These are phyloP conservation scores for Petroica traversi DNA, from an alignment of 2,113 vertebrate species.

Conservation along the genomic window DNA sequence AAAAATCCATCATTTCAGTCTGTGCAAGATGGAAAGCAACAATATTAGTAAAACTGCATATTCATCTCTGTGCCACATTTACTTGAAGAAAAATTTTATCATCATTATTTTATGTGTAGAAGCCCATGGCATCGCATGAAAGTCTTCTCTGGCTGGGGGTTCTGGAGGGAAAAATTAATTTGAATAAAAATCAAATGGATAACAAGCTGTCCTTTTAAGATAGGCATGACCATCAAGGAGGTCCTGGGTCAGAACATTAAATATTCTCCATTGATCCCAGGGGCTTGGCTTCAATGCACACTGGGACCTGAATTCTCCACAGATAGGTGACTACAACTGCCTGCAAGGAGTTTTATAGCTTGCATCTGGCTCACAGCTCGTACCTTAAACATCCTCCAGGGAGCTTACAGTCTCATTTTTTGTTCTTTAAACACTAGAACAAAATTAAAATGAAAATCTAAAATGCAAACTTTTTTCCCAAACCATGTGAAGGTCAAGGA, in stretches of 20 bases:
- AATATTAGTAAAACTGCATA: background rate
- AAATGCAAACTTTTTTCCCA: background rate
- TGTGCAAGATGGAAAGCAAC: background rate
- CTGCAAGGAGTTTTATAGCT: background rate
- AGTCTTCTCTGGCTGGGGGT: background rate
- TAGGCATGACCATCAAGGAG: background rate
- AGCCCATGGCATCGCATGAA: background rate
- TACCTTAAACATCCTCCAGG: background rate
- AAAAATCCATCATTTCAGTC: background rate
- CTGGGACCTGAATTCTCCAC: background rate
- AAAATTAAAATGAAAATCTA: conserved; percentile 10
- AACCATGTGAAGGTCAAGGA: background rate
- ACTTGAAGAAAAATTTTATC: background rate
- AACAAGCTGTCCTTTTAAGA: background rate
- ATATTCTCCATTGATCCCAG: background rate
- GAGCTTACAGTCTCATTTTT: background rate
- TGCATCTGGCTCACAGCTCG: conserved; percentile 10
- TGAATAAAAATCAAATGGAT: background rate
- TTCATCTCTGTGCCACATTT: background rate
- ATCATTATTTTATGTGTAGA: background rate
- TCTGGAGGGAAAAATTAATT: background rate
- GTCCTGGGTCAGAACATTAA: background rate
- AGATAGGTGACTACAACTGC: background rate
- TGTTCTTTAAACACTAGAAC: background rate
- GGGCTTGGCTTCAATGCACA: background rate